phyloP scores from a whole-genome alignment of 2,797 vertebrate species.

The Parotocinclus haroldoi region DNA sequence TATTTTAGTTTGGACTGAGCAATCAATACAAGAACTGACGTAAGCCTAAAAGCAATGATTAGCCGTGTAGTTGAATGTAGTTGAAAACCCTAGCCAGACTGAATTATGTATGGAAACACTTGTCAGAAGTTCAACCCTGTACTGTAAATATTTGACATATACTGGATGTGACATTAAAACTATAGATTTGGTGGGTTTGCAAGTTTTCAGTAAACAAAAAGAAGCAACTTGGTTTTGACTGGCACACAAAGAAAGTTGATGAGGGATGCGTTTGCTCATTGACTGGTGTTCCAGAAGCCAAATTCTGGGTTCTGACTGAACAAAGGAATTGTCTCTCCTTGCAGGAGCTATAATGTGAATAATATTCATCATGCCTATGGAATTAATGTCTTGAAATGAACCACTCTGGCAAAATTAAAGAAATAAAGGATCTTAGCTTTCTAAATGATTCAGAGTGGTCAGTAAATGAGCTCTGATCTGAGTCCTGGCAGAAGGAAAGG shows the following conservation, averaged over 20 bases:
- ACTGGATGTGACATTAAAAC: slow-evolving; percentile 1
- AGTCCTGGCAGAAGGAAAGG: slow-evolving; percentile 55
- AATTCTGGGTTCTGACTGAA: slow-evolving; percentile 1
- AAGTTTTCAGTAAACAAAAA: slow-evolving; percentile 3
- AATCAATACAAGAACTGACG: too few species aligned
- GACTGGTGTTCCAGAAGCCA: not conserved
- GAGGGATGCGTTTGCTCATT: not conserved
- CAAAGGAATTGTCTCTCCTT: slow-evolving; percentile 2
- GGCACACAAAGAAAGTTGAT: slow-evolving; percentile 11
- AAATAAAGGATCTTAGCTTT: slow-evolving; percentile 16
- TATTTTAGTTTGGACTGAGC: too few species aligned
- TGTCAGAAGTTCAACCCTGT: slow-evolving; percentile 12
- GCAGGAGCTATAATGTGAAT: not conserved
- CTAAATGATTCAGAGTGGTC: not conserved
- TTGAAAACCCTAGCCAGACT: too few species aligned
- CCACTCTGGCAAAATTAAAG: slow-evolving; percentile 1
- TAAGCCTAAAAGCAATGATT: slow-evolving; percentile 2
- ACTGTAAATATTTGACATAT: not conserved
- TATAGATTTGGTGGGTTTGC: slow-evolving; percentile 6
- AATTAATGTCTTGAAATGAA: not conserved
- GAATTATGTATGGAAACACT: slow-evolving; percentile 16
- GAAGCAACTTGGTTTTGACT: slow-evolving; percentile 1
- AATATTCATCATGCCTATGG: too few species aligned
- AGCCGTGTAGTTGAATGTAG: slow-evolving; percentile 13
- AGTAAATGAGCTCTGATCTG: not conserved